These are phyloP conservation scores for Perccottus glenii DNA, from an alignment of 2,113 vertebrate species.

Conservation along the genomic window DNA sequence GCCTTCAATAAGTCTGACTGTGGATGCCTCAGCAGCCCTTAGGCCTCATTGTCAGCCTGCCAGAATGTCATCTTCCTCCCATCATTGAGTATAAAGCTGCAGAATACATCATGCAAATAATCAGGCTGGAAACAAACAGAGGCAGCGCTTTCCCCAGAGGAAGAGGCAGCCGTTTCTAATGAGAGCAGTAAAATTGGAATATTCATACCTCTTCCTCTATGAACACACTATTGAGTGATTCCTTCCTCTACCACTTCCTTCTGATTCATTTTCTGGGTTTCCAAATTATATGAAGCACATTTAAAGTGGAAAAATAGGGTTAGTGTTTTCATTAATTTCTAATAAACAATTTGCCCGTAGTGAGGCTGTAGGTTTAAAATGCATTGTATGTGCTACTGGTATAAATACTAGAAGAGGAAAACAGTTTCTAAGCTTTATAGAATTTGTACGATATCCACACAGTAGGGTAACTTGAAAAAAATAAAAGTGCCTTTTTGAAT, in stretches of 20 bases:
- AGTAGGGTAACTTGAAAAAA: too few species aligned
- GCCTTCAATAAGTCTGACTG: constrained; percentile 63
- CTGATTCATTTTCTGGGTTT: constrained; percentile 27
- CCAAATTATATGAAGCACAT: constrained; percentile 15
- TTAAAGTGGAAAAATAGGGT: too few species aligned
- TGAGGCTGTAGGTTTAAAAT: too few species aligned
- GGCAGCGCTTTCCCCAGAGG: constrained; percentile 67
- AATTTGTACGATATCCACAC: too few species aligned
- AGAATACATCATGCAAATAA: constrained; percentile 80
- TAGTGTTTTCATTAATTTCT: too few species aligned
- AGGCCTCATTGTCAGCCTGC: constrained; percentile 70
- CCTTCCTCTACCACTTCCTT: constrained; percentile 16
- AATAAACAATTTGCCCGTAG: too few species aligned
- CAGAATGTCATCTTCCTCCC: constrained; percentile 62
- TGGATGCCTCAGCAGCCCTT: constrained; percentile 37
- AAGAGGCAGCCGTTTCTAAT: constrained; percentile 70
- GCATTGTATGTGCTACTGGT: too few species aligned
- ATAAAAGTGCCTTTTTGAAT: too few species aligned
- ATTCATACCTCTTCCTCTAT: constrained; percentile 66
- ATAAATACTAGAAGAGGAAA: too few species aligned
- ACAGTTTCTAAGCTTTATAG: too few species aligned
- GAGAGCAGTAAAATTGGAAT: constrained; percentile 71
- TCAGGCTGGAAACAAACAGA: constrained; percentile 75
- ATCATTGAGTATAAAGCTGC: constrained; percentile 68
- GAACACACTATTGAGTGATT: constrained; percentile 54